Evolutionary conservation across 2,797 vertebrate species (phyloP).

Genomic region (Esox masquinongy): DNA sequence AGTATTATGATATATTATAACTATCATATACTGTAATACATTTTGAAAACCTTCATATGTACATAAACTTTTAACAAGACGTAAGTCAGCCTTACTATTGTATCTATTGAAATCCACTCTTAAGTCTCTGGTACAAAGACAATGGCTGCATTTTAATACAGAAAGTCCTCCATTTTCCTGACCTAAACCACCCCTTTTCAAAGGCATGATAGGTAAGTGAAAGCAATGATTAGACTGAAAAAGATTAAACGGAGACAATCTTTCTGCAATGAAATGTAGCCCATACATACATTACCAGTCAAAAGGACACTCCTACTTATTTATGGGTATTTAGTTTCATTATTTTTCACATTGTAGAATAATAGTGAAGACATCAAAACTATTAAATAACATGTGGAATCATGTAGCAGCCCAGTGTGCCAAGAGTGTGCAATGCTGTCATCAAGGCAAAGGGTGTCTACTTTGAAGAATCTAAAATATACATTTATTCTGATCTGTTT

Average conservation of each 20-base stretch:
- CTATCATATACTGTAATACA: slow-evolving; percentile 24
- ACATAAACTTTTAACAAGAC: slow-evolving; percentile 22
- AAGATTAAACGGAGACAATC: background rate
- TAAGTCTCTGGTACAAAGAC: background rate
- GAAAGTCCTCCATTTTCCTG: background rate
- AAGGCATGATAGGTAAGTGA: background rate
- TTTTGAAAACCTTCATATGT: slow-evolving; percentile 33
- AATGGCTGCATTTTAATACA: slow-evolving; percentile 8
- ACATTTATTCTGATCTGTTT: too few species aligned
- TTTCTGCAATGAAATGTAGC: too few species aligned
- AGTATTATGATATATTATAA: slow-evolving; percentile 29
- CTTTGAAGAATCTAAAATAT: too few species aligned
- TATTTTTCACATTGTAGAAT: too few species aligned
- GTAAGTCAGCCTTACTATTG: slow-evolving; percentile 21
- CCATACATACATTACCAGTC: background rate
- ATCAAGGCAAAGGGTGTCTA: too few species aligned
- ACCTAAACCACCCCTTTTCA: background rate
- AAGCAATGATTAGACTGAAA: background rate
- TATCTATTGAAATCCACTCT: slow-evolving; percentile 38
- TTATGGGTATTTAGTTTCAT: background rate
- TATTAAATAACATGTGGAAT: too few species aligned
- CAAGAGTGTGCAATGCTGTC: too few species aligned
- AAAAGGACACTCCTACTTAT: background rate
- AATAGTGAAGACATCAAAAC: too few species aligned
- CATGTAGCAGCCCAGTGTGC: too few species aligned